These are phyloP conservation scores for Cladopsammia gracilis DNA, from an alignment of 64 coral and sea anemone genomes.

Conservation along the genomic window DNA sequence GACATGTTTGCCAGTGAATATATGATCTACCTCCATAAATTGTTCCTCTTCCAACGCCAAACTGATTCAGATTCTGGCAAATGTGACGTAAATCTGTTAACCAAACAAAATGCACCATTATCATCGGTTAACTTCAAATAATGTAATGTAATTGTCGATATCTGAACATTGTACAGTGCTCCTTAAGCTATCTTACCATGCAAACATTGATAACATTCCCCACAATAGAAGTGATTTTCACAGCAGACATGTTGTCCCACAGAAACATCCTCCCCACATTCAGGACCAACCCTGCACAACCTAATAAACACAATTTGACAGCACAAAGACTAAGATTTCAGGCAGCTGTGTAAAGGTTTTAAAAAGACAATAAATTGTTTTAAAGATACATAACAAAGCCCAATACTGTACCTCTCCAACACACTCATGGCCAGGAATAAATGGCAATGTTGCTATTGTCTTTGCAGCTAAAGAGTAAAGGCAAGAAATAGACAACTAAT, in stretches of 20 bases:
- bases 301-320: conserved; percentile 15
- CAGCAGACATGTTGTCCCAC: conserved; percentile 78
- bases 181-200: conserved; percentile 77
- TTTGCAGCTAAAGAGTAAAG: conserved; percentile 54
- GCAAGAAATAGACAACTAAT: neutral
- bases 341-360: neutral
- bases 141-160: neutral
- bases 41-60: conserved; percentile 82
- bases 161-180: no score
- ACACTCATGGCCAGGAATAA: conserved; percentile 86
- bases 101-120: neutral
- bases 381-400: neutral
- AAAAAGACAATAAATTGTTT: neutral
- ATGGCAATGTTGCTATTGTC: conserved; percentile 73
- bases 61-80: conserved; percentile 76
- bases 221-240: conserved; percentile 85
- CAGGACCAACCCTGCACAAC: conserved; percentile 68
- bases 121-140: neutral
- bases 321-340: neutral
- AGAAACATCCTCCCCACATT: conserved; percentile 54
- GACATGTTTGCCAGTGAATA: no score
- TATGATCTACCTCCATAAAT: conserved; percentile 64
- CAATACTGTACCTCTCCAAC: conserved; percentile 63
- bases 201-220: conserved; percentile 78
- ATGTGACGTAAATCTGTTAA: conserved; percentile 62